Evolutionary conservation across 2,888 invertebrate species (phyloP).

Genomic region (Horisme vitalbata): DNA sequence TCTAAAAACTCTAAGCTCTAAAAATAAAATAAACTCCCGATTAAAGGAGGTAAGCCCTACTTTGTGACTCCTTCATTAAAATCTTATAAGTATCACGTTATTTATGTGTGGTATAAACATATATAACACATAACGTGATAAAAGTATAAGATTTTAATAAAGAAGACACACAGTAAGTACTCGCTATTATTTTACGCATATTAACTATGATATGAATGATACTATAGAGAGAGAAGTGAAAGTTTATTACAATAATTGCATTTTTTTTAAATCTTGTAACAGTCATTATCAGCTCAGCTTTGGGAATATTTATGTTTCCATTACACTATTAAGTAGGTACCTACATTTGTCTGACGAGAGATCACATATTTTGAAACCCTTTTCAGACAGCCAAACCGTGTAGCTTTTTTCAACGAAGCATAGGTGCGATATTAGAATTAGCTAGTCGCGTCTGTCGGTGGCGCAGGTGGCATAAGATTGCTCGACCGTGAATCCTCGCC

Average conservation of each 20-base stretch:
- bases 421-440: conserved; percentile 46
- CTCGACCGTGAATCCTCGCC: conserved; percentile 77
- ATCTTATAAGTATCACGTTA: too few relatives aligned
- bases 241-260: conserved; percentile 59
- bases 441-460: conserved; percentile 37
- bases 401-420: background rate
- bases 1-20: too few relatives aligned
- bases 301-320: too few relatives aligned
- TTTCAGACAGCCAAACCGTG: too few relatives aligned
- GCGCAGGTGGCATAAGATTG: conserved; percentile 70
- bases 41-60: too few relatives aligned
- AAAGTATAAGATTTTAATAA: conserved; percentile 19
- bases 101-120: too few relatives aligned
- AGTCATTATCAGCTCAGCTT: too few relatives aligned
- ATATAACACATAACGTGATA: conserved; percentile 2
- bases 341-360: too few relatives aligned
- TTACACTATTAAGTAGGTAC: too few relatives aligned
- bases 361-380: too few relatives aligned
- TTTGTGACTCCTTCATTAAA: too few relatives aligned
- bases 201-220: conserved; percentile 18
- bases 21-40: too few relatives aligned
- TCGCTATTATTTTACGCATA: conserved; percentile 7
- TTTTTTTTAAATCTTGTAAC: conserved; percentile 30
- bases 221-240: conserved; percentile 64
- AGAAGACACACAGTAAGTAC: conserved; percentile 14